Conservation (phyloP, 2,113 vertebrate species). For the Telmatochromis sp. region DNA sequence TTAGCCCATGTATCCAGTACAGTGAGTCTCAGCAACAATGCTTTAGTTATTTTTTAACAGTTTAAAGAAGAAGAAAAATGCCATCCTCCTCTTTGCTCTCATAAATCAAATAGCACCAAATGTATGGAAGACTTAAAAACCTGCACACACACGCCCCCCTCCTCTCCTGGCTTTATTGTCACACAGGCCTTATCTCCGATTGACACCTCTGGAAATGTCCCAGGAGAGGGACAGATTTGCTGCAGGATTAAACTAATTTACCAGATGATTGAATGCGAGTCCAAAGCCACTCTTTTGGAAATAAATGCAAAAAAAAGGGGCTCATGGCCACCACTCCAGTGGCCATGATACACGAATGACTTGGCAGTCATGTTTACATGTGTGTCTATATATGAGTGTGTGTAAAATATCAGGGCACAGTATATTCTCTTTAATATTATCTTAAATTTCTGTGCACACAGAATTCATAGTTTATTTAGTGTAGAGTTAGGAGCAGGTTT, state of each 20-base stretch:
- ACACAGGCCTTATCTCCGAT: slow-evolving; percentile 66
- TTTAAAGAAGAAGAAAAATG: slow-evolving; percentile 9
- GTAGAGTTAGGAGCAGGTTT: background rate
- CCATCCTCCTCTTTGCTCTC: background rate
- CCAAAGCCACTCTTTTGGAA: slow-evolving; percentile 67
- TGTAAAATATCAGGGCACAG: background rate
- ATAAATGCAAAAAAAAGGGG: slow-evolving; percentile 45
- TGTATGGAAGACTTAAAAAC: slow-evolving; percentile 41
- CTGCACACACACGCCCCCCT: background rate
- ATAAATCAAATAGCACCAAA: slow-evolving; percentile 49
- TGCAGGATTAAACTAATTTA: slow-evolving; percentile 71
- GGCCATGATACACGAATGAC: slow-evolving; percentile 49
- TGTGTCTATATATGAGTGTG: background rate
- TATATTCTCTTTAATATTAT: background rate
- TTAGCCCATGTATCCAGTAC: background rate
- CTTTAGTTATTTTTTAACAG: background rate
- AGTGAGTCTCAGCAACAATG: background rate
- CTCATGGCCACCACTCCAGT: slow-evolving; percentile 23
- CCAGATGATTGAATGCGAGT: slow-evolving; percentile 68
- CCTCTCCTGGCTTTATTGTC: slow-evolving; percentile 63
- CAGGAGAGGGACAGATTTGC: slow-evolving; percentile 67
- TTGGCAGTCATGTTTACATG: slow-evolving; percentile 23
- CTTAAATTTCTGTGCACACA: background rate
- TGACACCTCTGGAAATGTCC: slow-evolving; percentile 72
- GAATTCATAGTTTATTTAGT: background rate